phyloP scores from a whole-genome alignment of 2,888 invertebrate genomes.

The Acleris cristana region DNA sequence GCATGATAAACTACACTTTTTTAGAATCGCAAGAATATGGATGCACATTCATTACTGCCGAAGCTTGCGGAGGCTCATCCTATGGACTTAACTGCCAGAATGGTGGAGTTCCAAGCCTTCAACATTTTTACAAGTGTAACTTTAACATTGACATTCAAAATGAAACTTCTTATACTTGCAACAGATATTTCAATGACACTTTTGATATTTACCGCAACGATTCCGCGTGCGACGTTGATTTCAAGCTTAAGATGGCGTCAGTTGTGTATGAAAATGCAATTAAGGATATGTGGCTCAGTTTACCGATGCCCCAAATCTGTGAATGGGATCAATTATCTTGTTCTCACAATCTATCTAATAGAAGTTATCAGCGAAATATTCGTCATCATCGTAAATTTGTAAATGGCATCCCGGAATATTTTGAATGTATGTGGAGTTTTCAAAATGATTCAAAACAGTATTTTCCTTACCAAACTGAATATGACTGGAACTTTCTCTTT shows the following conservation, averaged over 20 bases:
- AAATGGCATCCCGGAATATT: slow-evolving; percentile 53
- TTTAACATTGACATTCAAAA: slow-evolving; percentile 74
- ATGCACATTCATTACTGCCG: slow-evolving; percentile 7
- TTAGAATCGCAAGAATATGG: slow-evolving; percentile 16
- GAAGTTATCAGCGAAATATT: slow-evolving; percentile 68
- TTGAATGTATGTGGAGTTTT: slow-evolving; percentile 71
- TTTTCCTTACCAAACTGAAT: slow-evolving; percentile 60
- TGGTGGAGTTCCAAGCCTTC: slow-evolving; percentile 2
- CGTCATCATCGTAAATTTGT: slow-evolving; percentile 50
- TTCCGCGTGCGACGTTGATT: slow-evolving; percentile 67
- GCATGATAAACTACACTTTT: slow-evolving; percentile 19
- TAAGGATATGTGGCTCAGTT: slow-evolving; percentile 69
- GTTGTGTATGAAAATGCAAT: slow-evolving; percentile 71
- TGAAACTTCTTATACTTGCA: slow-evolving; percentile 75
- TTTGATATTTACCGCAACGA: slow-evolving; percentile 62
- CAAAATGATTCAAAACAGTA: slow-evolving; percentile 57
- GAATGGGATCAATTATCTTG: slow-evolving; percentile 67
- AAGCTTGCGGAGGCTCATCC: slow-evolving; percentile 11
- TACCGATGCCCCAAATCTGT: slow-evolving; percentile 65
- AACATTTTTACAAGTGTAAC: slow-evolving; percentile 50
- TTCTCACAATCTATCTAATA: slow-evolving; percentile 58
- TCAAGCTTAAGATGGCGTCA: slow-evolving; percentile 72
- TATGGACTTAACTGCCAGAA: slow-evolving; percentile 18
- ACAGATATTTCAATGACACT: slow-evolving; percentile 60
- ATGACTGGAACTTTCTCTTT: slow-evolving; percentile 93